Evolutionary conservation across 2,113 vertebrate species (phyloP).

Genomic region (Eudyptes chrysolophus): DNA sequence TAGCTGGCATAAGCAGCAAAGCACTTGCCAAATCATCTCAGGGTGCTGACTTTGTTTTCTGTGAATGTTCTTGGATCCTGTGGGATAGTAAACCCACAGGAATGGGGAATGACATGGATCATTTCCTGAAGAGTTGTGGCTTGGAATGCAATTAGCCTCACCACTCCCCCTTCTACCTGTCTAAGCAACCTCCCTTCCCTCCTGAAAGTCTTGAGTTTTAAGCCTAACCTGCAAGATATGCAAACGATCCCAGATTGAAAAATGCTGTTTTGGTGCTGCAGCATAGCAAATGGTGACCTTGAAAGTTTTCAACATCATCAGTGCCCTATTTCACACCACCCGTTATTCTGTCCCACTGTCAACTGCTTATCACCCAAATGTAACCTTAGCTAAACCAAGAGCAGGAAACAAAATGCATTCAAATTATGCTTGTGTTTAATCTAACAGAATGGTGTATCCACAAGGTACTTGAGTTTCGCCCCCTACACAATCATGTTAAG

Average conservation of each 20-base stretch:
- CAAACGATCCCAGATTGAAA: not conserved
- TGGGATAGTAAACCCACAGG: not conserved
- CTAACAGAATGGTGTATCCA: not conserved
- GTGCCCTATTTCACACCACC: not conserved
- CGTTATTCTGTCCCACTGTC: not conserved
- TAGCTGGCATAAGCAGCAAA: not conserved
- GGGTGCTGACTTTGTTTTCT: not conserved
- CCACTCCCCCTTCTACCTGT: not conserved
- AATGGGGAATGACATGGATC: not conserved
- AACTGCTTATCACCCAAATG: not conserved
- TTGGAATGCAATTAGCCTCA: not conserved
- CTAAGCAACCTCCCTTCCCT: not conserved
- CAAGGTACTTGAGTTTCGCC: not conserved
- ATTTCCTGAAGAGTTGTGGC: not conserved
- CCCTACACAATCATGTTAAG: not conserved
- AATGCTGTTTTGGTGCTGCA: not conserved
- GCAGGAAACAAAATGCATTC: not conserved
- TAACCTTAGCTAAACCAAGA: not conserved
- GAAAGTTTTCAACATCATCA: not conserved
- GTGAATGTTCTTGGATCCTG: not conserved
- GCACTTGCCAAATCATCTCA: not conserved
- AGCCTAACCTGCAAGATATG: not conserved
- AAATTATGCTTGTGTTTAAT: not conserved
- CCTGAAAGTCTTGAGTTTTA: not conserved
- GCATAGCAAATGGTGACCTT: not conserved